These are phyloP conservation scores for Ochotona curzoniae DNA, from an alignment of 2,113 vertebrate species.

Conservation along the genomic window DNA sequence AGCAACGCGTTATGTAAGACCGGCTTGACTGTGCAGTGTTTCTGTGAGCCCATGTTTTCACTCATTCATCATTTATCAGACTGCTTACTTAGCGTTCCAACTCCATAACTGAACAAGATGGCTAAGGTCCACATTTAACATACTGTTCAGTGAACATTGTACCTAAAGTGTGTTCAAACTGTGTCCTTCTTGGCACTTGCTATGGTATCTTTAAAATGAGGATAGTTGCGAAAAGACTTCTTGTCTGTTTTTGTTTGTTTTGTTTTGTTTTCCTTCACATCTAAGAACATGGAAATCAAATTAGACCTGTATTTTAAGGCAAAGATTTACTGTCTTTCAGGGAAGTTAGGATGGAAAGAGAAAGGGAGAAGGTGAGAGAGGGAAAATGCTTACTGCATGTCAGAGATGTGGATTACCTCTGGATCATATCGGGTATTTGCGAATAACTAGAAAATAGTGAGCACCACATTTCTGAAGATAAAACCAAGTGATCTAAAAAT, in stretches of 20 bases:
- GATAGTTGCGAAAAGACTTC: not conserved
- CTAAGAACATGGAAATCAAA: constrained; percentile 15
- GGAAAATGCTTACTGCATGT: not conserved
- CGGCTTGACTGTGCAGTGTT: not conserved
- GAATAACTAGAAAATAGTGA: not conserved
- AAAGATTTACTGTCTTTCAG: not conserved
- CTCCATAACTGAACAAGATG: not conserved
- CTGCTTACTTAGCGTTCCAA: not conserved
- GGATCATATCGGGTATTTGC: not conserved
- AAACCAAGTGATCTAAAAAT: not conserved
- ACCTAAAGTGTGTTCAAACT: not conserved
- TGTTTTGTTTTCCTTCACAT: constrained; percentile 25
- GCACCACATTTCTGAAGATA: not conserved
- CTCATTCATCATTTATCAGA: not conserved
- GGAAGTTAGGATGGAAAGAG: not conserved
- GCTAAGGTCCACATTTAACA: not conserved
- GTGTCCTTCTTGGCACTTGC: not conserved
- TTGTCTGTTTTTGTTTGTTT: not conserved
- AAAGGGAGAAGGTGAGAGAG: not conserved
- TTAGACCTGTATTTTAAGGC: not conserved
- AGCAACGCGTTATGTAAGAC: not conserved
- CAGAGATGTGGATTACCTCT: not conserved
- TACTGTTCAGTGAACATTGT: not conserved
- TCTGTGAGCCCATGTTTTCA: not conserved
- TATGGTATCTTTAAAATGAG: constrained; percentile 34